Evolutionary conservation across 2,113 vertebrate species (phyloP), one percentile per base, ranked within the genome.

Genomic region (Takifugu bimaculatus): DNA sequence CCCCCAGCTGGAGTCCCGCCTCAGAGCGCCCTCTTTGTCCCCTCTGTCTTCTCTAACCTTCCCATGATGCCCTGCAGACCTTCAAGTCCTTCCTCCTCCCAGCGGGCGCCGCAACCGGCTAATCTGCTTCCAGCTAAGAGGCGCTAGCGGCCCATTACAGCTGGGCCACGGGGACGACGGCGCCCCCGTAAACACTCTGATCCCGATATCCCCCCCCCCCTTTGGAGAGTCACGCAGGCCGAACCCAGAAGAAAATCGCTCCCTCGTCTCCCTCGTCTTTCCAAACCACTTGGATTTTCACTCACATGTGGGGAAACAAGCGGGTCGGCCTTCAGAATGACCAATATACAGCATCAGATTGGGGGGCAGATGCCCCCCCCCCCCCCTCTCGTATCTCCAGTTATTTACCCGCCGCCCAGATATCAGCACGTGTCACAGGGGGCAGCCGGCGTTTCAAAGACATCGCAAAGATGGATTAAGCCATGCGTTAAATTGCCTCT

Each of bases 401-500:
- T 59, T 80, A 68, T 87, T 87, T 79, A 82, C 86, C 85, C 75
- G 57, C 65, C 53, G 68, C 72, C 70, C 68, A 70, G 80, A 82
- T 80, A 79, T 63, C 76, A 58, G 77, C 78, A 67, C 57, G 58
- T 83, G 83, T 86, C 85, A 79, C 48, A 56, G 57, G 77, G 78
- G 78, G 80, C 76, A 80, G 78, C 74, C 56, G 77, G 65, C 74
- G 45, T 84, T 83, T 77, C n/a, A 54, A 78, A 65, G 68, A 82
- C 88, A 89, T 85, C 77, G 66, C 86, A 83, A 87, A 89, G 86
- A 91, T 88, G 86, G 85, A 89, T 88, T 80, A 89, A 89, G 81
- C 65, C 88, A 90, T 83, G 87, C 86, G 74, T 89, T 89, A 91
- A 91, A 91, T 91, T 90, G 87, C 82, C 86, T 90, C 85, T 88